Base-by-base conservation (phyloP, 2,888 invertebrate species). In the Ariolimax columbianus region DNA sequence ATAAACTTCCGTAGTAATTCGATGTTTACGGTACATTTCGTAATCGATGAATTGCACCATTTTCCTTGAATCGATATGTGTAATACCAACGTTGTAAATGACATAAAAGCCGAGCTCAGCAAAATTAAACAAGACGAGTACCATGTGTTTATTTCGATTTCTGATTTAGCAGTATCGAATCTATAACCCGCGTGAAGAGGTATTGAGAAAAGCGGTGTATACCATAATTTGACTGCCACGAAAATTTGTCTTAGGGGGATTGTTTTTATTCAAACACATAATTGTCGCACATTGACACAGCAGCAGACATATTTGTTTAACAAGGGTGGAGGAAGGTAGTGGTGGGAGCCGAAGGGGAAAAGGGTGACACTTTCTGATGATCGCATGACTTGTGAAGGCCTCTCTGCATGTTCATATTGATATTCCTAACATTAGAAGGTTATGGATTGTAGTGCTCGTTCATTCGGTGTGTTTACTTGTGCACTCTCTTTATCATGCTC, bases 61-160 rank as follows among this genome's bases (percentile, higher is more conserved):
- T 66, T 33, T 11, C 30, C 66, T 17, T 33, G 33, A 66, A 66
- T 66, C 66, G 19, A 66, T 33, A 66, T 33, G 6, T 66, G 23
- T 33, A 66, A 66, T 66, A 30, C 17, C 3, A 30, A 33, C 33
- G 1, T 33, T 66, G 66, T 33, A 72, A 2, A 1, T 23, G 26
- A 6, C 19, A 70, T 38, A 40, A 72, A 26, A 26, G 38, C 26
- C 3, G 26, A 40, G 72, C n/a, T 23, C 23, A 40, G 11, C 19
- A 40, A 7, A 72, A 11, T 70, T 70, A 36, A 70, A 38, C 70
- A 33, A 66, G 30, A 30, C 23, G 6, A 72, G 40, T 72, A n/a
- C 7, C 23, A 11, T 40, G 38, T 72, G 38, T 40, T 72, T 72
- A 40, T 40, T 38, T 72, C 72, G 72, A 72, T 72, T 72, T 72